Base-by-base conservation (phyloP, 2,113 vertebrate genomes). In the Balaenoptera acutorostrata region DNA sequence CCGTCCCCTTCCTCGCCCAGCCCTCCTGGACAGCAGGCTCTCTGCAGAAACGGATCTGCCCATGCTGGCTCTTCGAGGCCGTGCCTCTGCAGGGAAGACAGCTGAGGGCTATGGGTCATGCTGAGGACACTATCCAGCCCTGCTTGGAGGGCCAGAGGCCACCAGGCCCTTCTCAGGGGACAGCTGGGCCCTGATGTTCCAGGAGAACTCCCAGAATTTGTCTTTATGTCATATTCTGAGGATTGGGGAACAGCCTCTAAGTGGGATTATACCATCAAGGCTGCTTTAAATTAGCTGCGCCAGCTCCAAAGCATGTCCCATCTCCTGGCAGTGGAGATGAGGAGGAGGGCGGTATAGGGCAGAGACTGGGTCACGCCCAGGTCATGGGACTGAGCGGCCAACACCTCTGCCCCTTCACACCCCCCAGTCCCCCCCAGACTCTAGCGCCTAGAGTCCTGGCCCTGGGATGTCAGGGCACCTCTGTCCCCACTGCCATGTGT, bases 181-280 rank as follows among this genome's bases (percentile, higher is more conserved):
- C 74, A 93, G 71, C 69, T 92, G 25, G 86, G 31, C 31, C 63
- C 10, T 0, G 63, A 57, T 88, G 75, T 66, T 93, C 83, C 77
- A 41, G 31, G 89, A 31, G 46, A 91, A 81, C 83, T 95, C 89
- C 81, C 61, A 72, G 92, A 74, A 72, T 82, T 64, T 83, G 83
- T 78, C 84, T 95, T 89, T 46, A 44, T 39, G 85, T 83, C 89
- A n/a, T 41, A 6, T 93, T 95, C 78, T 93, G 88, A 90, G 87
- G 61, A 93, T 93, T 96, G 93, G 6, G 52, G 80, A 92, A 96
- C 52, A 96, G 95, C 93, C 96, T 97, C 25, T 94, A 90, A 98
- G 96, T 57, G 97, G 83, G 90, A 96, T 98, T 96, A 96, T 59
- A 94, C 93, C 41, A 52, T 71, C 46, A 41, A 66, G 74, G 89